A percentile compares a stretch with the other conserved stretches of the same genome.
Evolutionary conservation across 2,113 vertebrate species (phyloP).

Genomic region (Scomber japonicus): DNA sequence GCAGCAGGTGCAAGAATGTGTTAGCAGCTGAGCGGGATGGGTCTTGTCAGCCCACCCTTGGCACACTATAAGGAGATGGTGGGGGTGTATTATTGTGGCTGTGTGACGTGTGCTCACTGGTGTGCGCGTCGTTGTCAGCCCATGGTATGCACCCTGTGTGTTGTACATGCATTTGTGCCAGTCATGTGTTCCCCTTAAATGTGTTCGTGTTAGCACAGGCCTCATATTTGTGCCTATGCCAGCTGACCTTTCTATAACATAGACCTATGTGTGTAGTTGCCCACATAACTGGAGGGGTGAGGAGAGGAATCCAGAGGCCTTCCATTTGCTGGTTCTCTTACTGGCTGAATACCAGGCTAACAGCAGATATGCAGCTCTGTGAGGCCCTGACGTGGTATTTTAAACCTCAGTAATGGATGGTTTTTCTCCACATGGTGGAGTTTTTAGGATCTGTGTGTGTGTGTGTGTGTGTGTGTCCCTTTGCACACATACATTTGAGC

Average conservation of each 20-base stretch:
- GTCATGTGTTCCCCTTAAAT: slow-evolving; percentile 20
- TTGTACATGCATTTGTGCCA: slow-evolving; percentile 21
- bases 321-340: slow-evolving; percentile 57
- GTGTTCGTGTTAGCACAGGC: slow-evolving; percentile 30
- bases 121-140: slow-evolving; percentile 28
- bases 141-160: slow-evolving; percentile 28
- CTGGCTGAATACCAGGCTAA: slow-evolving; percentile 49
- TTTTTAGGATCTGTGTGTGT: slow-evolving; percentile 51
- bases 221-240: slow-evolving; percentile 20
- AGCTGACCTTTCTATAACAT: slow-evolving; percentile 54
- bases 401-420: slow-evolving; percentile 74
- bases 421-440: slow-evolving; percentile 66
- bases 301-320: slow-evolving; percentile 57
- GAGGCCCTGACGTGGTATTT: slow-evolving; percentile 71
- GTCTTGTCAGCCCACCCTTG: slow-evolving; percentile 72
- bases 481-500: slow-evolving; percentile 10
- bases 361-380: slow-evolving; percentile 46
- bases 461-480: slow-evolving; percentile 39
- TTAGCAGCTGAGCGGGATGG: slow-evolving; percentile 69
- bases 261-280: slow-evolving; percentile 34
- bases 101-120: slow-evolving; percentile 30
- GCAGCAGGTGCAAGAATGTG: slow-evolving; percentile 80
- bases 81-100: slow-evolving; percentile 16
- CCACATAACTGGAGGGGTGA: slow-evolving; percentile 54
- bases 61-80: slow-evolving; percentile 32